Percentiles rank a stretch among this genome's conserved stretches.
phyloP scores from a whole-genome alignment of 2,113 vertebrate genomes.

The Hippocampus comes region DNA sequence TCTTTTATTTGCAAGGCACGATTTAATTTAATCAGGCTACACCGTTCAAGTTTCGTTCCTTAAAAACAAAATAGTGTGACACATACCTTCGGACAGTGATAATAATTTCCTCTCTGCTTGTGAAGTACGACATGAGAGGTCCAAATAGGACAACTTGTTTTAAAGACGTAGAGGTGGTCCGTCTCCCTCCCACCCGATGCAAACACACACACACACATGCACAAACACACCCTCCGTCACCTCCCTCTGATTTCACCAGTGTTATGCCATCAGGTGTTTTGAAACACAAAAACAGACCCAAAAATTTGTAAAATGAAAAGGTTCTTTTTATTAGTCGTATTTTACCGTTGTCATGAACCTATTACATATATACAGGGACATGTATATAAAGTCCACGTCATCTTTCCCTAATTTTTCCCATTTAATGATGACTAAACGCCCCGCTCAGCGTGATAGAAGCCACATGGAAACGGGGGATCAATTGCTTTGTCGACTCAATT shows the following conservation, averaged over 20 bases:
- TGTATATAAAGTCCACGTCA: not conserved
- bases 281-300: not conserved
- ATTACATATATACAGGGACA: not conserved
- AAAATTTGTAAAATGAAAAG: not conserved
- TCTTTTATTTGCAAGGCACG: not conserved
- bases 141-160: slow-evolving; percentile 52
- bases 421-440: slow-evolving; percentile 4
- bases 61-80: not conserved
- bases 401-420: not conserved
- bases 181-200: slow-evolving; percentile 45
- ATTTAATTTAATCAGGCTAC: not conserved
- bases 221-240: slow-evolving; percentile 3
- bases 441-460: slow-evolving; percentile 23
- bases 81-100: slow-evolving; percentile 40
- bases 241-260: slow-evolving; percentile 24
- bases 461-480: slow-evolving; percentile 61
- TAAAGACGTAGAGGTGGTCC: slow-evolving; percentile 50
- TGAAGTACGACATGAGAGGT: slow-evolving; percentile 26
- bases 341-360: not conserved
- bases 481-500: slow-evolving; percentile 60
- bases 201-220: slow-evolving; percentile 14
- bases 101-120: slow-evolving; percentile 22
- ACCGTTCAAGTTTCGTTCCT: not conserved
- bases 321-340: not conserved
- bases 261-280: slow-evolving; percentile 23